phyloP scores from a whole-genome alignment of 2,797 vertebrate genomes.

The Agapornis canus region DNA sequence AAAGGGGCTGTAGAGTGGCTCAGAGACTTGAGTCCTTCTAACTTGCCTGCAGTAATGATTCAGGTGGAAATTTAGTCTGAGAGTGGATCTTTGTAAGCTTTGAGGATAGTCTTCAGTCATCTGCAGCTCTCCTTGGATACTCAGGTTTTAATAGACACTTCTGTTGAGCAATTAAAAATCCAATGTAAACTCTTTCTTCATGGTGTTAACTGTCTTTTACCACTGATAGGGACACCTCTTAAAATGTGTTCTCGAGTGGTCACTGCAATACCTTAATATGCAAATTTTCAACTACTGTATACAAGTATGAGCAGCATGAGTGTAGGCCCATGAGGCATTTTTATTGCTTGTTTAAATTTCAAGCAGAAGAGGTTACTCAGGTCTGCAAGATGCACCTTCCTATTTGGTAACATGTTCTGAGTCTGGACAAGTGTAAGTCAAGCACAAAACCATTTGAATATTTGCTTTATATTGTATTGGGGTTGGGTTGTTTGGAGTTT shows the following conservation, averaged over 20 bases:
- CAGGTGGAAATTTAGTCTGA: neutral
- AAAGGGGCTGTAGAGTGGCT: neutral
- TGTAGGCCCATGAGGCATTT: neutral
- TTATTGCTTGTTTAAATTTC: neutral
- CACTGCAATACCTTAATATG: neutral
- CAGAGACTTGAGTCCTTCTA: neutral
- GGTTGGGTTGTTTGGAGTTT: neutral
- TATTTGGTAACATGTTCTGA: neutral
- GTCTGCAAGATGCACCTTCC: neutral
- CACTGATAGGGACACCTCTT: neutral
- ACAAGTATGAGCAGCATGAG: neutral
- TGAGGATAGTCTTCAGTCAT: neutral
- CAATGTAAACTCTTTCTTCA: neutral
- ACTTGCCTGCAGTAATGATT: neutral
- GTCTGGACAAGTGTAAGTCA: neutral
- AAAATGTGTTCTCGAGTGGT: neutral
- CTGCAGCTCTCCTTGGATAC: neutral
- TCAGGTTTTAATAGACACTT: neutral
- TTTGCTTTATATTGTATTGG: neutral
- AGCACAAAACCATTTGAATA: neutral
- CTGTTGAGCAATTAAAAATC: neutral
- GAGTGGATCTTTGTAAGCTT: neutral
- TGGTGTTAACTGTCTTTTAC: neutral
- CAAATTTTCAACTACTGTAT: neutral
- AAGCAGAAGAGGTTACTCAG: neutral